phyloP scores from a whole-genome alignment of 2,797 vertebrate species.

The Gallinago nigripennis region DNA sequence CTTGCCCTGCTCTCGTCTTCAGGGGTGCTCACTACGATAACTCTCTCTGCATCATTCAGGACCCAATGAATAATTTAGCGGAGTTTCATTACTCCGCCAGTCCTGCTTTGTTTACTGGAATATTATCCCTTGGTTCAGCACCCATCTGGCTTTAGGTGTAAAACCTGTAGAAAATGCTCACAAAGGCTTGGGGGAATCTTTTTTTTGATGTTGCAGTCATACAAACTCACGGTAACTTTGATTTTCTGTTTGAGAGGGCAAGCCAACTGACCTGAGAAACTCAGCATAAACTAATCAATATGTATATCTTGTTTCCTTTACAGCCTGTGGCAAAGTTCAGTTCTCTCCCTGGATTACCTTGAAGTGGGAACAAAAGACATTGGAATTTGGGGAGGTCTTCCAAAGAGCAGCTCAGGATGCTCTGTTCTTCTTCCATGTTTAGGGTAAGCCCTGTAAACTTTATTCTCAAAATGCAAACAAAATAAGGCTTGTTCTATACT shows the following conservation, averaged over 20 bases:
- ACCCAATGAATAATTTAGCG: slow-evolving; percentile 49
- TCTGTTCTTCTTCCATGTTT: not conserved
- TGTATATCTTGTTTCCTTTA: not conserved
- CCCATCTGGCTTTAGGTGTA: not conserved
- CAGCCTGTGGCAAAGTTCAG: not conserved
- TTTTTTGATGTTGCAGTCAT: not conserved
- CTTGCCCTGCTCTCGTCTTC: not conserved
- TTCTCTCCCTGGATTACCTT: not conserved
- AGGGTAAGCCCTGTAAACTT: not conserved
- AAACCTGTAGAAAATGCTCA: not conserved
- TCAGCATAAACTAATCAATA: not conserved
- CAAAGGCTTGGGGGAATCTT: not conserved
- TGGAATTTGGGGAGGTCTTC: not conserved
- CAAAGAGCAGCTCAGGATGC: not conserved
- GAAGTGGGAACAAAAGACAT: not conserved
- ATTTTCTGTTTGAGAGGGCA: not conserved
- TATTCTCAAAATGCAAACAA: not conserved
- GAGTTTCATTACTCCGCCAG: not conserved
- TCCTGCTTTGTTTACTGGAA: slow-evolving; percentile 18
- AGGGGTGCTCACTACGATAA: not conserved
- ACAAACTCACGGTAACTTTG: not conserved
- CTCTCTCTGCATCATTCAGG: slow-evolving; percentile 17
- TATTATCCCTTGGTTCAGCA: not conserved
- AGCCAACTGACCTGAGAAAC: not conserved
- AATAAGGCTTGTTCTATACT: not conserved